A percentile compares a stretch with the other conserved stretches of the same genome.
Evolutionary conservation across 1,140 invertebrate species (phyloP).

Genomic region (Tetragonula clypearis): DNA sequence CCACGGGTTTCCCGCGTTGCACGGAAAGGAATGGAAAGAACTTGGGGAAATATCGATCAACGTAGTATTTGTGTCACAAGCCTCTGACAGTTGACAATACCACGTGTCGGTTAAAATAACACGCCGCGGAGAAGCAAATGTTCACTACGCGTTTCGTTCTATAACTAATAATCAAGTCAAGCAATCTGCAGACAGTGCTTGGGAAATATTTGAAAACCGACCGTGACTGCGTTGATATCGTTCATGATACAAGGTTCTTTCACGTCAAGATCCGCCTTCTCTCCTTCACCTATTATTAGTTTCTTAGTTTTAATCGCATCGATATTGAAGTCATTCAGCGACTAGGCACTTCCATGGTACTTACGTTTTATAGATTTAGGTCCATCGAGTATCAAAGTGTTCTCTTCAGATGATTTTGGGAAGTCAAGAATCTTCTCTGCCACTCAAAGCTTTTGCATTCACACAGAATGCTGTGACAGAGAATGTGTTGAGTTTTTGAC

Average conservation of each 20-base stretch:
- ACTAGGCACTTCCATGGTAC: too few species aligned
- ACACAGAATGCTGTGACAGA: too few species aligned
- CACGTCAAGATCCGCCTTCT: not conserved
- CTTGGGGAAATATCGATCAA: constrained; percentile 36
- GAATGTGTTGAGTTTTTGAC: too few species aligned
- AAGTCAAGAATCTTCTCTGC: too few species aligned
- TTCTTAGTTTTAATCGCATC: too few species aligned
- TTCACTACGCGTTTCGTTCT: not conserved
- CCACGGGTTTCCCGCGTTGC: not conserved
- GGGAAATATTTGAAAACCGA: not conserved
- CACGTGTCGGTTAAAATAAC: constrained; percentile 5
- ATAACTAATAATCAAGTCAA: not conserved
- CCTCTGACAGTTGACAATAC: constrained; percentile 21
- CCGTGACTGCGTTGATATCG: too few species aligned
- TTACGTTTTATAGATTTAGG: too few species aligned
- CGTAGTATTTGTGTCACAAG: constrained; percentile 41
- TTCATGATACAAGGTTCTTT: not conserved
- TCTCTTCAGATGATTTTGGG: too few species aligned
- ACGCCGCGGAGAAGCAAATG: not conserved
- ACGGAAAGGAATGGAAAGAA: constrained; percentile 34
- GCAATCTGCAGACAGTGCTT: not conserved
- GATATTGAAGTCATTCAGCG: too few species aligned
- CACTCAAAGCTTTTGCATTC: too few species aligned
- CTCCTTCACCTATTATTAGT: not conserved
- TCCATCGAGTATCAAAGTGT: too few species aligned